Percentiles rank a stretch among this genome's conserved stretches.
Conservation (phyloP, 2,797 vertebrate species). For the Takifugu ocellatus region DNA sequence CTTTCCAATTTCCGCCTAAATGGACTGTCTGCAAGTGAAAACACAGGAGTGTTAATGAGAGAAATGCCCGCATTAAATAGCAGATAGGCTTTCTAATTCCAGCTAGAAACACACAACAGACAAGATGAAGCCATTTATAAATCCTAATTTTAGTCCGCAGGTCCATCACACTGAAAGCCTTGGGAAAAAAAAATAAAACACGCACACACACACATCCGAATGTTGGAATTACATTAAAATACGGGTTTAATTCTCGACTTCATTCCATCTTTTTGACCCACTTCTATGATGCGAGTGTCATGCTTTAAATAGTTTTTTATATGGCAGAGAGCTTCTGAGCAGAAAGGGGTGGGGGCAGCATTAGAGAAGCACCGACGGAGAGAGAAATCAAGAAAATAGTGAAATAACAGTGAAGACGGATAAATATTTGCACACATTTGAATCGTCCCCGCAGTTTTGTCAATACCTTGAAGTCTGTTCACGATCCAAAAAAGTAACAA, state of each 20-base stretch:
- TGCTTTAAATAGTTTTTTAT: constrained; percentile 74
- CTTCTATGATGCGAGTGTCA: constrained; percentile 56
- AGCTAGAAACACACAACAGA: constrained; percentile 17
- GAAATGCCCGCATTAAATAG: constrained; percentile 21
- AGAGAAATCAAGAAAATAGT: constrained; percentile 17
- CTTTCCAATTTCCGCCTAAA: constrained; percentile 90
- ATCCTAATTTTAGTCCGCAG: constrained; percentile 45
- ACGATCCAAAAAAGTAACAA: constrained; percentile 1
- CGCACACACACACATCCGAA: constrained; percentile 36
- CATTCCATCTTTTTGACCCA: constrained; percentile 73
- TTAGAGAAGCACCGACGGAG: constrained; percentile 27
- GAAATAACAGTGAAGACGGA: background rate
- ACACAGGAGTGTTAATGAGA: constrained; percentile 36
- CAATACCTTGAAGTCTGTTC: background rate
- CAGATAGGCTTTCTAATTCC: constrained; percentile 26
- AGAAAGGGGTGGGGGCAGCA: constrained; percentile 34
- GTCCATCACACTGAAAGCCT: constrained; percentile 48
- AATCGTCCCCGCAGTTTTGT: background rate
- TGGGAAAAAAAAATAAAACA: constrained; percentile 14
- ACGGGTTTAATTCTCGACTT: constrained; percentile 61
- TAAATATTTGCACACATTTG: constrained; percentile 1
- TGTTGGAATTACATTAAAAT: constrained; percentile 58
- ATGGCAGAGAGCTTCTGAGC: constrained; percentile 57
- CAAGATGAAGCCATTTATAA: constrained; percentile 16
- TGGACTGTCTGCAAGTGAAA: constrained; percentile 81